Percentiles rank a stretch among this genome's conserved stretches.
phyloP scores from a whole-genome alignment of 64 coral and sea anemone genomes.

The Montipora capricornis region DNA sequence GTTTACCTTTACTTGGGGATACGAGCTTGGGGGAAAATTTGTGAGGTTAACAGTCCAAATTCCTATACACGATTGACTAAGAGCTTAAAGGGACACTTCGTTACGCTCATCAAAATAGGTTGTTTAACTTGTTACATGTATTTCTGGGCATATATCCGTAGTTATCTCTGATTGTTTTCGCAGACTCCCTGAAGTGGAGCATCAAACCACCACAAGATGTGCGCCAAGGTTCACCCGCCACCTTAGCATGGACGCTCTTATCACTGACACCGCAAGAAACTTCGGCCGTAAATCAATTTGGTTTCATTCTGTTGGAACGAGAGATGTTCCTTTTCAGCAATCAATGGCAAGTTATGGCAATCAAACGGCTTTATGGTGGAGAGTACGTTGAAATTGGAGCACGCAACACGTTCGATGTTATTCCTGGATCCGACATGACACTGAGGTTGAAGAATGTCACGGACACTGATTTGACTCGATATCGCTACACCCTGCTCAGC shows the following conservation, averaged over 20 bases:
- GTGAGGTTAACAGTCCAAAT: no score
- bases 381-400: conserved; percentile 7
- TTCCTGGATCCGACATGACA: conserved; percentile 30
- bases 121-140: no score
- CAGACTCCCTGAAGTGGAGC: conserved; percentile 15
- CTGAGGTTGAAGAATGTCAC: conserved; percentile 27
- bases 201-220: background rate
- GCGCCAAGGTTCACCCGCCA: background rate
- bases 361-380: conserved; percentile 29
- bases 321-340: conserved; percentile 65
- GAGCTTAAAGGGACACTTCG: no score
- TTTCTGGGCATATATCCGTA: no score
- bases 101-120: no score
- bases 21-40: no score
- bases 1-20: no score
- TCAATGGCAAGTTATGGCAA: conserved; percentile 42
- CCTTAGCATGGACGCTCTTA: conserved; percentile 47
- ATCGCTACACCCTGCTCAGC: conserved; percentile 61
- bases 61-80: no score
- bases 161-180: no score
- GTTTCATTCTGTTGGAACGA: conserved; percentile 46
- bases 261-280: conserved; percentile 33
- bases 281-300: conserved; percentile 1
- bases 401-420: conserved; percentile 5
- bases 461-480: conserved; percentile 42